Evolutionary conservation across 2,888 invertebrate genomes (phyloP).

Genomic region (Caenorhabditis zanzibari): DNA sequence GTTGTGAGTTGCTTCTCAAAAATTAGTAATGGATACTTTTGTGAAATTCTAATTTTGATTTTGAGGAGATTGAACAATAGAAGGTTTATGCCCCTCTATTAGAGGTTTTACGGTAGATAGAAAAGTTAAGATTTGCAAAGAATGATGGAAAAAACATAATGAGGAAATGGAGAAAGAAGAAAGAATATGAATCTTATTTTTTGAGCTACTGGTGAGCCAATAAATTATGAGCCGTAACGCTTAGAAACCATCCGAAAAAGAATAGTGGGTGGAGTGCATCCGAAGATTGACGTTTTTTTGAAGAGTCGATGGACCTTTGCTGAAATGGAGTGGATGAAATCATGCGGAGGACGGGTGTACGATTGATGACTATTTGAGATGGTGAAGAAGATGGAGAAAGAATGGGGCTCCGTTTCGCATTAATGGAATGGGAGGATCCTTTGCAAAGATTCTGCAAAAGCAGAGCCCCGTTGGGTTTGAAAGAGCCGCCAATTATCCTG

Average conservation of each 20-base stretch:
- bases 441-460: neutral
- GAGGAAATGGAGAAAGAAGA: slow-evolving; percentile 5
- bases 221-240: slow-evolving; percentile 50
- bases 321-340: slow-evolving; percentile 39
- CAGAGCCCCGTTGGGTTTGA: neutral
- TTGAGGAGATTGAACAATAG: too few relatives aligned
- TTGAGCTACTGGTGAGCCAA: slow-evolving; percentile 8
- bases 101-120: too few relatives aligned
- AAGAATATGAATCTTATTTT: slow-evolving; percentile 45
- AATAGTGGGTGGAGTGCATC: neutral
- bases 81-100: too few relatives aligned
- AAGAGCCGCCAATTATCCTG: slow-evolving; percentile 38
- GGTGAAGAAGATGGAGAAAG: slow-evolving; percentile 10
- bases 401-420: slow-evolving; percentile 1
- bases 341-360: slow-evolving; percentile 32
- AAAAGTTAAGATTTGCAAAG: slow-evolving; percentile 2
- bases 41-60: too few relatives aligned
- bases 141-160: slow-evolving; percentile 20
- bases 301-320: slow-evolving; percentile 20
- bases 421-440: slow-evolving; percentile 25
- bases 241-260: slow-evolving; percentile 42
- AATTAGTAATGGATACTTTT: too few relatives aligned
- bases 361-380: slow-evolving; percentile 25
- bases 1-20: too few relatives aligned
- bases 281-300: slow-evolving; percentile 37